Percentiles rank a stretch among this genome's conserved stretches.
Evolutionary conservation across 2,888 invertebrate species (phyloP).

Genomic region (Axea sp.): DNA sequence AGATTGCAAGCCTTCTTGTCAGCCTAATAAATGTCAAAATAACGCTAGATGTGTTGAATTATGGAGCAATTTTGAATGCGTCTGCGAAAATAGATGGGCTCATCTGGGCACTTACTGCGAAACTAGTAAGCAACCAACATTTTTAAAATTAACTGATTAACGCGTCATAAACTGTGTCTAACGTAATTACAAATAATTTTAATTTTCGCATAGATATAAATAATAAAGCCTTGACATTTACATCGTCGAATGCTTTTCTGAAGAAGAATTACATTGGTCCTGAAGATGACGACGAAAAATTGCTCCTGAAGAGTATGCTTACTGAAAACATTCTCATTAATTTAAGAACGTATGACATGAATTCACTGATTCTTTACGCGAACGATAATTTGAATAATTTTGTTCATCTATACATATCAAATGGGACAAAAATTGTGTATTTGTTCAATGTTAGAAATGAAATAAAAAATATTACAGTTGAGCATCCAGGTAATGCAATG

Average conservation of each 20-base stretch:
- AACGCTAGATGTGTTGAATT: conserved; percentile 93
- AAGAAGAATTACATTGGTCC: conserved; percentile 88
- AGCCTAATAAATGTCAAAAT: conserved; percentile 95
- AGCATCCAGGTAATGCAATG: conserved; percentile 82
- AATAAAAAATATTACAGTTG: conserved; percentile 89
- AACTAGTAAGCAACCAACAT: conserved; percentile 86
- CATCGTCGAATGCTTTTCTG: conserved; percentile 88
- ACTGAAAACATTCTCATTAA: conserved; percentile 91
- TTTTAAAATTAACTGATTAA: too few relatives aligned
- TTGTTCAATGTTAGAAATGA: conserved; percentile 90
- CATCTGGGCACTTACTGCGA: conserved; percentile 95
- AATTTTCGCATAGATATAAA: conserved; percentile 86
- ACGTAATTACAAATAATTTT: background rate
- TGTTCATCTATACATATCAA: conserved; percentile 91
- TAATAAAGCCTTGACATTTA: conserved; percentile 92
- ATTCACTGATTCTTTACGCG: conserved; percentile 91
- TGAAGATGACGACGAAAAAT: conserved; percentile 82
- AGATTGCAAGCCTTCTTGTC: conserved; percentile 96
- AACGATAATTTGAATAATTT: conserved; percentile 97
- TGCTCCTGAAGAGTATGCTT: conserved; percentile 86
- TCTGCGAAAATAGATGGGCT: conserved; percentile 95
- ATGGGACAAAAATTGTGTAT: conserved; percentile 89
- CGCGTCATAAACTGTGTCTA: too few relatives aligned
- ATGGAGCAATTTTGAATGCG: conserved; percentile 95
- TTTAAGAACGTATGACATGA: conserved; percentile 90